Percentiles rank a stretch among this genome's conserved stretches.
These are phyloP conservation scores for Sparidentex hasta DNA, from an alignment of 2,797 vertebrate genomes.

Conservation along the genomic window DNA sequence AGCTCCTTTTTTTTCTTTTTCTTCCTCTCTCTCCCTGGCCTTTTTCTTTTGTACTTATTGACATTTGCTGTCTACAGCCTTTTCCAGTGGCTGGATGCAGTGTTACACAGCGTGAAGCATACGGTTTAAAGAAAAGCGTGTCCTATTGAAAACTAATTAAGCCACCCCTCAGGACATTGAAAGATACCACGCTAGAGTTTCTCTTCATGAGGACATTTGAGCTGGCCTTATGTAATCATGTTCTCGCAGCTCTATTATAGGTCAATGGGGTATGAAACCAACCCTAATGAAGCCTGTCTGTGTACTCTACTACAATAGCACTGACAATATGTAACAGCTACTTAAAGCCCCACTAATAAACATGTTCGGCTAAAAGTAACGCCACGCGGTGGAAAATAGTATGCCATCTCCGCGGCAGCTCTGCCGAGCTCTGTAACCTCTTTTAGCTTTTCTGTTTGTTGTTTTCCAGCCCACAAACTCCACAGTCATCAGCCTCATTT, in stretches of 20 bases:
- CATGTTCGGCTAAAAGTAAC: background rate
- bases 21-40: slow-evolving; percentile 10
- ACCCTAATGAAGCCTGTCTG: slow-evolving; percentile 39
- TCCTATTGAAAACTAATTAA: slow-evolving; percentile 65
- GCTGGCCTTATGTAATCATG: slow-evolving; percentile 27
- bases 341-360: background rate
- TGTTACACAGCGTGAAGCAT: slow-evolving; percentile 31
- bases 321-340: slow-evolving; percentile 14
- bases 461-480: background rate
- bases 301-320: slow-evolving; percentile 4
- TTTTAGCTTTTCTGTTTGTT: background rate
- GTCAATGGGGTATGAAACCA: slow-evolving; percentile 42
- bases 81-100: slow-evolving; percentile 27
- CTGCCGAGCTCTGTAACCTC: background rate
- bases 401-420: background rate
- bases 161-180: slow-evolving; percentile 40
- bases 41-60: slow-evolving; percentile 54
- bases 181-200: slow-evolving; percentile 41
- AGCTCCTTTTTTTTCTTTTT: background rate
- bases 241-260: slow-evolving; percentile 28
- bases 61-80: slow-evolving; percentile 42
- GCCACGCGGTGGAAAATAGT: background rate
- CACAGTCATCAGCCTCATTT: background rate
- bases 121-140: slow-evolving; percentile 45
- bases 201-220: slow-evolving; percentile 34